Percentiles rank a stretch among this genome's conserved stretches.
These are phyloP conservation scores for Octodonta nipae DNA, from an alignment of 2,888 invertebrate species.

Conservation along the genomic window DNA sequence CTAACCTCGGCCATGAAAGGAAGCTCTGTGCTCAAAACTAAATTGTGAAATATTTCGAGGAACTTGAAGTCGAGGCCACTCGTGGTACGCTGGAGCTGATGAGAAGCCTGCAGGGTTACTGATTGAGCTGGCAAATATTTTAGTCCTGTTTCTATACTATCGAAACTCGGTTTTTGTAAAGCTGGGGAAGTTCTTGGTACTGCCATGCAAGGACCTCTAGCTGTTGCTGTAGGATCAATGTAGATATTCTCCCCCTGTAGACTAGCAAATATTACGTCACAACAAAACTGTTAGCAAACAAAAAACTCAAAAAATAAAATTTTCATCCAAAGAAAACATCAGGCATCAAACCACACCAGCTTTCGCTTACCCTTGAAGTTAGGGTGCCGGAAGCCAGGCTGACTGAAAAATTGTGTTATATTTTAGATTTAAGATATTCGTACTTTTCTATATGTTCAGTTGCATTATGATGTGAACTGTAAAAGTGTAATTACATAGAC, in stretches of 20 bases:
- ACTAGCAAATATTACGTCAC: too few relatives aligned
- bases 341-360: slow-evolving; percentile 27
- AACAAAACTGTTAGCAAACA: too few relatives aligned
- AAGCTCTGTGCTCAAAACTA: slow-evolving; percentile 44
- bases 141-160: slow-evolving; percentile 53
- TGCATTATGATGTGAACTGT: too few relatives aligned
- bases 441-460: too few relatives aligned
- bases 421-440: too few relatives aligned
- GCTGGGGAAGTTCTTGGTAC: slow-evolving; percentile 26
- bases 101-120: slow-evolving; percentile 58
- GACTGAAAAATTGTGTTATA: too few relatives aligned
- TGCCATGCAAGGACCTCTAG: too few relatives aligned
- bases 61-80: too few relatives aligned
- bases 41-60: too few relatives aligned
- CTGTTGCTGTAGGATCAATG: slow-evolving; percentile 48
- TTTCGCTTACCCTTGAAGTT: slow-evolving; percentile 46
- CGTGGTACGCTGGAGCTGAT: slow-evolving; percentile 39
- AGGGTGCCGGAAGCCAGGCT: slow-evolving; percentile 44
- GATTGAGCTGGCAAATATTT: slow-evolving; percentile 59
- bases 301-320: too few relatives aligned
- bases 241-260: slow-evolving; percentile 47
- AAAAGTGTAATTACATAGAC: too few relatives aligned
- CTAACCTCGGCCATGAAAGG: slow-evolving; percentile 53
- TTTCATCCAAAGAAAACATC: too few relatives aligned
- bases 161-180: slow-evolving; percentile 36